Evolutionary conservation across 2,797 vertebrate genomes (phyloP).

Genomic region (Myotis daubentonii): DNA sequence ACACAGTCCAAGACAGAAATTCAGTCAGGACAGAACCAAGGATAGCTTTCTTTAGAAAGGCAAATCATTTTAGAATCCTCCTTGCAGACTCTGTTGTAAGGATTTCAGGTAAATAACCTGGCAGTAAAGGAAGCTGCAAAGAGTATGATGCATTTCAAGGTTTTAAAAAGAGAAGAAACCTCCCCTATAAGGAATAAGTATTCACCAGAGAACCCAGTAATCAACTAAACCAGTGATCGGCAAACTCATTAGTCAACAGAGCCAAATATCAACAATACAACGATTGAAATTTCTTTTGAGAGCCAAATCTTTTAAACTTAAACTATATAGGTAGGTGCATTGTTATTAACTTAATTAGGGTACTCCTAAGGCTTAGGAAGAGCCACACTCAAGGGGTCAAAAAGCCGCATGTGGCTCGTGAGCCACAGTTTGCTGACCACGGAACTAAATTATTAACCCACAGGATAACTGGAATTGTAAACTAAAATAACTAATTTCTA

Average conservation of each 20-base stretch:
- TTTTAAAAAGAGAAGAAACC: background rate
- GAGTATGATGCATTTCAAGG: constrained; percentile 2
- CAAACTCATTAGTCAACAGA: too few species aligned
- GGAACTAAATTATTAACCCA: background rate
- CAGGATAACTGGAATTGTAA: background rate
- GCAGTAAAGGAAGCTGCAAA: background rate
- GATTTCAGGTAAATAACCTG: background rate
- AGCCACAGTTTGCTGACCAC: too few species aligned
- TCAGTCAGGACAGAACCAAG: background rate
- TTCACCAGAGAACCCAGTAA: background rate
- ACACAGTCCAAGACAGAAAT: background rate
- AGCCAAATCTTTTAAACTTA: too few species aligned
- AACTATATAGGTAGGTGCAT: too few species aligned
- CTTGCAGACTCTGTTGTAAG: background rate
- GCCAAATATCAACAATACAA: too few species aligned
- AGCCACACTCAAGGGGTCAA: too few species aligned
- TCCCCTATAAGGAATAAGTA: constrained; percentile 9
- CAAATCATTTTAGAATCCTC: background rate
- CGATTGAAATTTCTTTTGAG: too few species aligned
- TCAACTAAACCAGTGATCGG: background rate
- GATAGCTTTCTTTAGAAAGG: background rate
- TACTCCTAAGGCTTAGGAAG: too few species aligned
- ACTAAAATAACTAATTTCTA: constrained; percentile 40
- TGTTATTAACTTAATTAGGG: too few species aligned
- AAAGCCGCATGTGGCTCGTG: too few species aligned